Base-by-base conservation (phyloP, 2,888 invertebrate genomes). In the Unio delphinus region DNA sequence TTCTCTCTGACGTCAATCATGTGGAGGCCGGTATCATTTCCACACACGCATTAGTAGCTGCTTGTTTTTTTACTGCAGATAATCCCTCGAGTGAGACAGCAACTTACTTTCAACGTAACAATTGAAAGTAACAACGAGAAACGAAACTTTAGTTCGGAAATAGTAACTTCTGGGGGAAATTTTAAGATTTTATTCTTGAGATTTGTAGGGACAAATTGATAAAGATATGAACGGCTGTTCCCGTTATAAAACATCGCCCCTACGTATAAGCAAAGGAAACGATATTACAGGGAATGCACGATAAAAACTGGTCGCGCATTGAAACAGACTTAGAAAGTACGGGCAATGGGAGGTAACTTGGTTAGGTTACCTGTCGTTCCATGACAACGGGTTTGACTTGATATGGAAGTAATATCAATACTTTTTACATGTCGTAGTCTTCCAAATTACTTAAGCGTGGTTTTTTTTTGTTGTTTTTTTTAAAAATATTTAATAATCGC, bases 241-340 rank as follows among this genome's bases (percentile, higher is more conserved):
- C 87, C 85, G 86, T 87, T 87, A 86, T 86, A 87, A 87, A 85
- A 82, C 86, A 72, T 70, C 82, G 67, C 75, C 45, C 87, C 88
- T 82, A 61, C 80, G 82, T 80, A 66, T 67, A 71, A 70, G 56
- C 64, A 59, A 72, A 69, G 66, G 60, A 70, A 70, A 72, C 68
- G 61, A 54, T 76, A 65, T 70, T 60, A 45, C 45, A 61, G 66
- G 55, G 59, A 45, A 63, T 66, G 64, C 69, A 59, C 62, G 56
- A 69, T 67, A 70, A 69, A 67, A 62, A 64, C 64, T 61, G 63
- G 68, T 70, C 66, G 65, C 63, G 67, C 69, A 67, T 75, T 70
- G 75, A 61, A 75, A 68, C 70, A 45, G 70, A 70, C 72, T 72
- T 69, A 70, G 64, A 64, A 62, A 73, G 70, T 68, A 68, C 73